Base-by-base conservation (phyloP, 1,140 invertebrate species). In the Maniola jurtina region DNA sequence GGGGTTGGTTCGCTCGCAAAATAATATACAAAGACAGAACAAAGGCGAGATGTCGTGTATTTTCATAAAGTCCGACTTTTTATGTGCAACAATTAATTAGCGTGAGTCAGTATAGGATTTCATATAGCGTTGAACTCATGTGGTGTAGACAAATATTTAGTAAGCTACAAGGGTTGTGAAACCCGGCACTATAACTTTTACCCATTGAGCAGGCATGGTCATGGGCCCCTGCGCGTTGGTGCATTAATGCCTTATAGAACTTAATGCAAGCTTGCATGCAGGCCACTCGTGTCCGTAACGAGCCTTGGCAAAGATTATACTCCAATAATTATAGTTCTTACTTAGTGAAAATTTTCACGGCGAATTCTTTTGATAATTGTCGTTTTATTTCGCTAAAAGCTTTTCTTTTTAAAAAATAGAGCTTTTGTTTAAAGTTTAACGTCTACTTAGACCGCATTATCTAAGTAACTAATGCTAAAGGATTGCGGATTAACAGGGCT, bases 181-280 rank as follows among this genome's bases (percentile, higher is more conserved):
- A 75, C 68, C 71, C 65, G 45, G 67, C 48, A 71, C 77, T 77
- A 78, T 73, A 77, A 79, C 68, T 80, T 80, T 72, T 71, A 75
- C 63, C 66, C 73, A 71, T 73, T 25, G 74, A 71, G 67, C 59
- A 80, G 64, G 78, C 78, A 58, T 77, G 79, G 80, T 80, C 76
- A 81, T 78, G 76, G 73, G 54, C 70, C 66, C 61, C 61, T 57
- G 72, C 79, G 79, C 82, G 81, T 73, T 77, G 77, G 69, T 78
- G 85, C 81, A 86, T 86, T 85, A 84, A 86, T 88, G 78, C 75
- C 76, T 73, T 72, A 70, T 79, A 79, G 66, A 80, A 86, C 78
- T 88, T 86, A 83, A 86, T 87, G 85, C 82, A 77, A 77, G 78
- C 77, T 66, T 74, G 82, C 82, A 82, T 69, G 71, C 76, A 62